Evolutionary conservation across 1,140 invertebrate species (phyloP).

Genomic region (Penaeus japonicus): DNA sequence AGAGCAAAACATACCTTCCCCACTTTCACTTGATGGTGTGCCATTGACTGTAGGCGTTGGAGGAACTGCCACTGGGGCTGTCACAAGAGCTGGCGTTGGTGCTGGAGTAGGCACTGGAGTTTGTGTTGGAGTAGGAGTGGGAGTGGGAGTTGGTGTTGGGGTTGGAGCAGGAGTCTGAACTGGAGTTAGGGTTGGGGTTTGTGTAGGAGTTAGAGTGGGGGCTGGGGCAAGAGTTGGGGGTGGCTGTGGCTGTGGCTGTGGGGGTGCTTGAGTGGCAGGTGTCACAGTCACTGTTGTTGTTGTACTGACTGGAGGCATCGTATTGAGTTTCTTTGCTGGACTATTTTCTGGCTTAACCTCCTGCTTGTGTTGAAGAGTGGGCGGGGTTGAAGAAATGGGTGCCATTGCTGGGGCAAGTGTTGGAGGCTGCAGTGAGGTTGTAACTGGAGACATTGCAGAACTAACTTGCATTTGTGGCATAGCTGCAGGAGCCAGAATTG

Average conservation of each 20-base stretch:
- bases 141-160: background rate
- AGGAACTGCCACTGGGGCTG: slow-evolving; percentile 58
- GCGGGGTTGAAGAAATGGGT: slow-evolving; percentile 7
- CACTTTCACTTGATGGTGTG: slow-evolving; percentile 40
- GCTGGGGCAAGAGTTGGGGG: background rate
- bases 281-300: no score
- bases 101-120: slow-evolving; percentile 55
- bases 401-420: slow-evolving; percentile 21
- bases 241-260: no score
- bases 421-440: slow-evolving; percentile 16
- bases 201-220: background rate
- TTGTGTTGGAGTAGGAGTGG: slow-evolving; percentile 18
- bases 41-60: slow-evolving; percentile 57
- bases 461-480: background rate
- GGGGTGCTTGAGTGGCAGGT: no score
- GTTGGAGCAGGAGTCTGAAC: background rate
- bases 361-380: background rate
- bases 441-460: background rate
- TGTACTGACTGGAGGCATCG: background rate
- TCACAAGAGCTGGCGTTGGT: slow-evolving; percentile 60
- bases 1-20: slow-evolving; percentile 29
- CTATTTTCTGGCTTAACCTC: slow-evolving; percentile 1
- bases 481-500: slow-evolving; percentile 22
- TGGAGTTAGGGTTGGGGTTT: no score
- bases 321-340: slow-evolving; percentile 19